Evolutionary conservation across 2,113 vertebrate species (phyloP).

Genomic region (Cinclus cinclus): DNA sequence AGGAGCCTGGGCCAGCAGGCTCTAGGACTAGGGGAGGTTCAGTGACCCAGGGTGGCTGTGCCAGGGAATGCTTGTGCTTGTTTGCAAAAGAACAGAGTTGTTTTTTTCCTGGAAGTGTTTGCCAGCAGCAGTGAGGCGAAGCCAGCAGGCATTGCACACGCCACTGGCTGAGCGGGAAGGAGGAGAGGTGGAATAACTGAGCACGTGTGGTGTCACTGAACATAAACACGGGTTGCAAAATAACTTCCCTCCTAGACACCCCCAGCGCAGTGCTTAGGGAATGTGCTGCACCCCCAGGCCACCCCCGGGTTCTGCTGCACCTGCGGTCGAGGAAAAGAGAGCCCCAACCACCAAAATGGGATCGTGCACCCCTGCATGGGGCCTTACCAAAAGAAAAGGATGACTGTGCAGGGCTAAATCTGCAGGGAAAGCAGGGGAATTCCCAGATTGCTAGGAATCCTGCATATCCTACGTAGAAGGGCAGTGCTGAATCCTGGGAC

Average conservation of each 20-base stretch:
- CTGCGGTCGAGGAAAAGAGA: not conserved
- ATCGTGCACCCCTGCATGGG: accelerated
- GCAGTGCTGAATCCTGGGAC: not conserved
- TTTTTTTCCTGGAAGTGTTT: not conserved
- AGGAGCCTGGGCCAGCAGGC: not conserved
- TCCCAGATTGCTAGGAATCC: not conserved
- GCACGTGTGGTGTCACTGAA: not conserved
- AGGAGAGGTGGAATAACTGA: not conserved
- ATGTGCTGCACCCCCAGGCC: accelerated
- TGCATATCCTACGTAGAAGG: accelerated
- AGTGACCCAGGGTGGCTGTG: not conserved
- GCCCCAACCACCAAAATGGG: not conserved
- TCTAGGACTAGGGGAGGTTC: not conserved
- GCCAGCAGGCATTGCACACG: not conserved
- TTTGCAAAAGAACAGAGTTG: not conserved
- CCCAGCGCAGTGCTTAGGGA: accelerated
- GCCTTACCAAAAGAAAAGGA: accelerated
- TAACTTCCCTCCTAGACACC: not conserved
- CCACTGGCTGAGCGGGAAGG: not conserved
- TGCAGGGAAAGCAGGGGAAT: not conserved
- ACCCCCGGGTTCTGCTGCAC: not conserved
- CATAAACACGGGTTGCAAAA: not conserved
- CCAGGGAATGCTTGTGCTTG: not conserved
- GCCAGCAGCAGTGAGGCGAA: not conserved
- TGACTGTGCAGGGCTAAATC: not conserved